A percentile compares a stretch with the other conserved stretches of the same genome.
phyloP scores from a whole-genome alignment of 23 tunicate species.

The Oikopleura vanhoeffeni region DNA sequence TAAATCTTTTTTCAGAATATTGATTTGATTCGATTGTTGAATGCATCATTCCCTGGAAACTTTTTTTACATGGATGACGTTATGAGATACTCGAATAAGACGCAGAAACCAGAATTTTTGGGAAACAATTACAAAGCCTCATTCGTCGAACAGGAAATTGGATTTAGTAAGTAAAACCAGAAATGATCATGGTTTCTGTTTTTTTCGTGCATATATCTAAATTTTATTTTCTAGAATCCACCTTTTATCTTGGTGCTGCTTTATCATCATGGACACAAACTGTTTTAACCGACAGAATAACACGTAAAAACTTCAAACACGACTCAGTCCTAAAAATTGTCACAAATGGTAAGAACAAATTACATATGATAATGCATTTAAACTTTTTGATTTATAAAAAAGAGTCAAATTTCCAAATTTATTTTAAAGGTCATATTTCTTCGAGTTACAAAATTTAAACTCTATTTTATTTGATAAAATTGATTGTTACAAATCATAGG shows the following conservation, averaged over 20 bases:
- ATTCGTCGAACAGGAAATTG: conserved; percentile 82
- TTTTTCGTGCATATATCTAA: background rate
- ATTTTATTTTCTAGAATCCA: conserved; percentile 28
- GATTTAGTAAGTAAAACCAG: conserved; percentile 62
- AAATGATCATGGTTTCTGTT: background rate
- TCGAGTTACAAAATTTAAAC: no score
- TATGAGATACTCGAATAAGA: conserved; percentile 30
- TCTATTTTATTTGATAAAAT: no score
- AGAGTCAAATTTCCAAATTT: no score
- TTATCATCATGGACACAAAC: conserved; percentile 98
- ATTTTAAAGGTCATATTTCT: no score
- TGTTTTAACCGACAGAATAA: conserved; percentile 55
- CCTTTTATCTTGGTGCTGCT: conserved; percentile 66
- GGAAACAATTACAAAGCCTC: conserved; percentile 85
- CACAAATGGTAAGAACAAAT: conserved; percentile 52
- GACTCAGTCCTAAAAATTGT: conserved; percentile 73
- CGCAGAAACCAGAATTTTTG: conserved; percentile 32
- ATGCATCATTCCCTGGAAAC: conserved; percentile 82
- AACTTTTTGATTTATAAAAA: no score
- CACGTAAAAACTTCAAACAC: conserved; percentile 41
- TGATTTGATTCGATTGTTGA: conserved; percentile 61
- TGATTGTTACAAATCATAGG: no score
- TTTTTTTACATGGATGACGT: conserved; percentile 80
- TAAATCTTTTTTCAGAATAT: conserved; percentile 32
- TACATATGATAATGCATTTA: no score